phyloP scores from a whole-genome alignment of 2,797 vertebrate genomes.

The Danio kyathit region DNA sequence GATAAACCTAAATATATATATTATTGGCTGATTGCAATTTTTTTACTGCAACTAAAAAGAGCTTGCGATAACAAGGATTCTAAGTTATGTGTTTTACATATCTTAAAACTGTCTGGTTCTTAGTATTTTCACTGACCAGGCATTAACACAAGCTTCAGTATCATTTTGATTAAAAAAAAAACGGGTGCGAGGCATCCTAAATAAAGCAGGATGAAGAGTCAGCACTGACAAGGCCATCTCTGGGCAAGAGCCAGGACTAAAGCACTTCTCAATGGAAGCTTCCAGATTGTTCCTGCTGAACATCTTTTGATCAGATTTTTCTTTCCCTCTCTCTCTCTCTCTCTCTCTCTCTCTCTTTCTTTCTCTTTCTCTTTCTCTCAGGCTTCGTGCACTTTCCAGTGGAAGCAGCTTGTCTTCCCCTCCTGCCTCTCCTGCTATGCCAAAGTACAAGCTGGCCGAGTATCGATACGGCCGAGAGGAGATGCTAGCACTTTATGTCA shows the following conservation, averaged over 20 bases:
- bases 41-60: neutral
- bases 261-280: neutral
- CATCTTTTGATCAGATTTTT: slow-evolving; percentile 39
- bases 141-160: neutral
- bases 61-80: neutral
- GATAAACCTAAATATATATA: no score
- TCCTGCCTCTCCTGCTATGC: slow-evolving; percentile 94
- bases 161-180: neutral
- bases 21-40: no score
- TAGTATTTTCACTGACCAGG: neutral
- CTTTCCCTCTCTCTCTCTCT: no score
- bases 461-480: slow-evolving; percentile 95
- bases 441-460: slow-evolving; percentile 96
- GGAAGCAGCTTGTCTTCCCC: slow-evolving; percentile 92
- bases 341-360: no score
- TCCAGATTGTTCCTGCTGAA: slow-evolving; percentile 24
- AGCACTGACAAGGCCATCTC: neutral
- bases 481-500: slow-evolving; percentile 96
- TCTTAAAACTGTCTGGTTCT: neutral
- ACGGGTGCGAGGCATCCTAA: neutral
- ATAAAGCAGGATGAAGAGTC: neutral
- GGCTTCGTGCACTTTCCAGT: slow-evolving; percentile 94
- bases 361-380: slow-evolving; percentile 59
- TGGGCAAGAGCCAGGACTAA: neutral
- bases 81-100: neutral